These are phyloP conservation scores for Danio kyathit DNA, from an alignment of 2,797 vertebrate species.

Conservation along the genomic window DNA sequence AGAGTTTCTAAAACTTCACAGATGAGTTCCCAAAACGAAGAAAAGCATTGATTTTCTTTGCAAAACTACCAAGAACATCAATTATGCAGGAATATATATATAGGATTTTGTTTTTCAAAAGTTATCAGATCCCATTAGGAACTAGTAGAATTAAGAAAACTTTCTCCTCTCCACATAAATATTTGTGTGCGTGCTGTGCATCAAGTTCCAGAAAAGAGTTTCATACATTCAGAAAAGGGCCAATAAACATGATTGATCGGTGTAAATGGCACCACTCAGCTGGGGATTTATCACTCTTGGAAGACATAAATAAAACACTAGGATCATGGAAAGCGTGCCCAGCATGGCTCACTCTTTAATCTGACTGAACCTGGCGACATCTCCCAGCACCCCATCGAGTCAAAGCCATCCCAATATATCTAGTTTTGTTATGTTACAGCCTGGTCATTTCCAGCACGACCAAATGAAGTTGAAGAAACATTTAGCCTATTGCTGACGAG, in stretches of 20 bases:
- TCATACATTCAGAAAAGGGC: constrained; percentile 49
- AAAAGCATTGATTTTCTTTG: too few relatives aligned
- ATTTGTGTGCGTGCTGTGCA: not conserved
- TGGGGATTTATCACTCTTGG: constrained; percentile 73
- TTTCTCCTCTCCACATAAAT: not conserved
- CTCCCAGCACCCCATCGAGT: constrained; percentile 35
- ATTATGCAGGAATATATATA: too few relatives aligned
- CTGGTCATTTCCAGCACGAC: not conserved
- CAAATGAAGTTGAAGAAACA: not conserved
- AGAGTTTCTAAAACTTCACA: too few relatives aligned
- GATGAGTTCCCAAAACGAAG: too few relatives aligned
- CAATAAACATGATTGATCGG: constrained; percentile 71
- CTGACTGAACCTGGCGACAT: constrained; percentile 65
- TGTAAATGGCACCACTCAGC: constrained; percentile 77
- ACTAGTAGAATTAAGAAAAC: too few relatives aligned
- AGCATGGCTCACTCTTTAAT: constrained; percentile 73
- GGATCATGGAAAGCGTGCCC: constrained; percentile 65
- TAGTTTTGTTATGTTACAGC: not conserved
- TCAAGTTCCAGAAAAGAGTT: constrained; percentile 48
- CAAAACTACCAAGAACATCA: too few relatives aligned
- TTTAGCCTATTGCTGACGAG: not conserved
- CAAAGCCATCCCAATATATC: not conserved
- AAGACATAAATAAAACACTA: constrained; percentile 76
- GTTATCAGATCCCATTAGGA: too few relatives aligned
- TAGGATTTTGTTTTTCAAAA: too few relatives aligned